Evolutionary conservation across 2,888 invertebrate species (phyloP).

Genomic region (Dynastes tityus): DNA sequence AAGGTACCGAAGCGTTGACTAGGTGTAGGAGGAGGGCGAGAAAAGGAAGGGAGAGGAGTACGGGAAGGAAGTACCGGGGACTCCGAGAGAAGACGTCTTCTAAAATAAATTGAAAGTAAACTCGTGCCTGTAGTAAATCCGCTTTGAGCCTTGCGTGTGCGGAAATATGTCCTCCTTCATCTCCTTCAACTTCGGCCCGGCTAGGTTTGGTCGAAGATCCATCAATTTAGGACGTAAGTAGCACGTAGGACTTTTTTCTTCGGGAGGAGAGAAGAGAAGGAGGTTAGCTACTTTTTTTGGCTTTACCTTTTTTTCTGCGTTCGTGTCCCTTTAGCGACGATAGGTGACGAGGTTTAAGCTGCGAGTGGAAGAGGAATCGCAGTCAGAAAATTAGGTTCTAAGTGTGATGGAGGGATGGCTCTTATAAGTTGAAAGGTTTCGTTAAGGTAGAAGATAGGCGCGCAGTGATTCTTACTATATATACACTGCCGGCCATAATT

Average conservation of each 20-base stretch:
- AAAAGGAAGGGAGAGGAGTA: too few species aligned
- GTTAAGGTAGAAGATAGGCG: too few species aligned
- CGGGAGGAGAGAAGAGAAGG: too few species aligned
- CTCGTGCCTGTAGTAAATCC: slow-evolving; percentile 52
- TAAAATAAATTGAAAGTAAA: slow-evolving; percentile 58
- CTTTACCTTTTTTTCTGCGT: neutral
- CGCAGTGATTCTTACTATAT: too few species aligned
- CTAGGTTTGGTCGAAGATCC: slow-evolving; percentile 32
- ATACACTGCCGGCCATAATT: too few species aligned
- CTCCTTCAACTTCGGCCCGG: slow-evolving; percentile 18
- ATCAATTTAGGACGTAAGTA: slow-evolving; percentile 40
- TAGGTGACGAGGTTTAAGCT: too few species aligned
- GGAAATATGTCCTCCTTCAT: slow-evolving; percentile 36
- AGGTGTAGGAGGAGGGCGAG: neutral
- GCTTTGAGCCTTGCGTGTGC: slow-evolving; percentile 46
- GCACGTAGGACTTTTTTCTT: neutral
- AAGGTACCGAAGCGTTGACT: neutral
- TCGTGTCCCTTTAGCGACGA: too few species aligned
- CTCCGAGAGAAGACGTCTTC: slow-evolving; percentile 44
- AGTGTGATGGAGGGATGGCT: too few species aligned
- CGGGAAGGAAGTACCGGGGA: neutral
- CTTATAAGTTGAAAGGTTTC: too few species aligned
- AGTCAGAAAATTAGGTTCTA: too few species aligned
- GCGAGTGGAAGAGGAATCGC: too few species aligned
- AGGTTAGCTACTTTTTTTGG: too few species aligned